Evolutionary conservation across 2,888 invertebrate genomes (phyloP).

Genomic region (Ochropacha duplaris): DNA sequence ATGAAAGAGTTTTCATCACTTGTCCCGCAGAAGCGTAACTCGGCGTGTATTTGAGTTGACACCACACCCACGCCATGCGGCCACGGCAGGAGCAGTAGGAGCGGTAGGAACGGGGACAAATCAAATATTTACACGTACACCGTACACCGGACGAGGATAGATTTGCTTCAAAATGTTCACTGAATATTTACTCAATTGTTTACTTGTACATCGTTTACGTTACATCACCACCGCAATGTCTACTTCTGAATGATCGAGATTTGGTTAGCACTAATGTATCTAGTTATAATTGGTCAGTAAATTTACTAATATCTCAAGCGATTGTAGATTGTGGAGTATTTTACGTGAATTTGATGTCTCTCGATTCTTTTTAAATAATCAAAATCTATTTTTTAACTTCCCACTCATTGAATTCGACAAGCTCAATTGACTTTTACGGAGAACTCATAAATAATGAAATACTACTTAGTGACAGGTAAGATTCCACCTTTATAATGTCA

Average conservation of each 20-base stretch:
- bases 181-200: slow-evolving; percentile 17
- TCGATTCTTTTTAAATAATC: not conserved
- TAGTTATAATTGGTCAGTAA: not conserved
- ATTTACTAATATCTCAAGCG: not conserved
- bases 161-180: slow-evolving; percentile 22
- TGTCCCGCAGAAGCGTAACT: slow-evolving; percentile 3
- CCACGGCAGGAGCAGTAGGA: slow-evolving; percentile 7
- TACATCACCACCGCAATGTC: slow-evolving; percentile 1
- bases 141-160: slow-evolving; percentile 21
- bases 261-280: not conserved
- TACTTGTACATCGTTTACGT: slow-evolving; percentile 13
- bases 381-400: not conserved
- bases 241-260: not conserved
- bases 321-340: too few relatives aligned
- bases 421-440: not conserved
- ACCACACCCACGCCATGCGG: too few relatives aligned
- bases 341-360: too few relatives aligned
- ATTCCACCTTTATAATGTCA: not conserved
- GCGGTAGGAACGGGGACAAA: slow-evolving; percentile 34
- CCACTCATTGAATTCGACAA: not conserved
- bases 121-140: slow-evolving; percentile 48
- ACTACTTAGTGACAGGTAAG: not conserved
- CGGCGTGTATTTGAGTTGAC: slow-evolving; percentile 26
- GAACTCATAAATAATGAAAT: not conserved
- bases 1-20: too few relatives aligned